A percentile compares a stretch with the other conserved stretches of the same genome.
phyloP scores from a whole-genome alignment of 2,888 invertebrate genomes.

The Drosophila subsilvestris region DNA sequence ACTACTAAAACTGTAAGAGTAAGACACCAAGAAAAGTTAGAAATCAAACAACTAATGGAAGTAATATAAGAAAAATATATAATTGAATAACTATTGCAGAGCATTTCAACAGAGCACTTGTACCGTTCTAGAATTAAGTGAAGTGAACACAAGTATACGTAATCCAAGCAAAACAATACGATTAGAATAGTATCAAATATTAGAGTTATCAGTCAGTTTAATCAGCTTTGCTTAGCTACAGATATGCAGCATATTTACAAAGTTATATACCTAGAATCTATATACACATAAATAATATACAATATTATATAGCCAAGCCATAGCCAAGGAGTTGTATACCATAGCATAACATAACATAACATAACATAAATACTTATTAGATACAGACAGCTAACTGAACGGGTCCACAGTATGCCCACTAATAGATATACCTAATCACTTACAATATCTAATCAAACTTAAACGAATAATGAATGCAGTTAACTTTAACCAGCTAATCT shows the following conservation, averaged over 20 bases:
- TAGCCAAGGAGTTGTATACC: constrained; percentile 22
- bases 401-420: constrained; percentile 35
- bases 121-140: constrained; percentile 56
- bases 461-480: constrained; percentile 37
- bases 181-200: constrained; percentile 2
- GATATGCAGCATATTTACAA: background rate
- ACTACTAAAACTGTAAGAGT: constrained; percentile 58
- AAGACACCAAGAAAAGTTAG: constrained; percentile 61
- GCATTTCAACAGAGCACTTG: constrained; percentile 72
- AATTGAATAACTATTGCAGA: constrained; percentile 70
- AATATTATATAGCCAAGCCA: constrained; percentile 27
- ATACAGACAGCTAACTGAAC: constrained; percentile 35
- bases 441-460: no score
- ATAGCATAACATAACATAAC: constrained; percentile 9
- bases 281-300: background rate
- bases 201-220: constrained; percentile 15
- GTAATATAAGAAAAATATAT: background rate
- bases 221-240: no score
- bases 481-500: constrained; percentile 33
- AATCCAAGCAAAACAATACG: constrained; percentile 32
- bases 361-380: constrained; percentile 18
- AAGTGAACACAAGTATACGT: constrained; percentile 25
- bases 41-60: constrained; percentile 9
- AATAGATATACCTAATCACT: background rate
- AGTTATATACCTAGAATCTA: no score